phyloP scores from a whole-genome alignment of 37 sponge, comb jelly and placozoan genomes.

The Hormiphora californensis region DNA sequence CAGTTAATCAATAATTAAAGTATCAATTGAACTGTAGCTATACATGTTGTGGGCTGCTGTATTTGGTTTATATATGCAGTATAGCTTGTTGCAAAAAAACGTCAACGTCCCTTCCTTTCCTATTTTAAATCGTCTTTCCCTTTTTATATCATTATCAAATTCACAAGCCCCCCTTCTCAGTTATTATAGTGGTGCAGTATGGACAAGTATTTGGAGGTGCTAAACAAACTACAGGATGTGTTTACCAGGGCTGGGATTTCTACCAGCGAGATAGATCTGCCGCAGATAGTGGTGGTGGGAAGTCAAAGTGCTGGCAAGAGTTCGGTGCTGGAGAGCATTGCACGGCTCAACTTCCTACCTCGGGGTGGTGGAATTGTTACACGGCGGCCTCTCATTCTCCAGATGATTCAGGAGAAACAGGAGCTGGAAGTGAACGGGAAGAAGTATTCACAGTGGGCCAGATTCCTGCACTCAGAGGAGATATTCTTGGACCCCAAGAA shows the following conservation, averaged over 20 bases:
- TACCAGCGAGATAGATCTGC: constrained; percentile 79
- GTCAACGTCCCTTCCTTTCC: too few relatives aligned
- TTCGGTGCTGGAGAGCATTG: constrained; percentile 93
- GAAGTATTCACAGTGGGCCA: constrained; percentile 73
- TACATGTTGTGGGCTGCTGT: too few relatives aligned
- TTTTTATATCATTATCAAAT: too few relatives aligned
- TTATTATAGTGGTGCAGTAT: too few relatives aligned
- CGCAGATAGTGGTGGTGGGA: constrained; percentile 96
- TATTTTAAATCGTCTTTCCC: too few relatives aligned
- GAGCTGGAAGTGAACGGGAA: constrained; percentile 42
- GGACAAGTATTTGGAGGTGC: constrained; percentile 34
- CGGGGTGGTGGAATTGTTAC: constrained; percentile 91
- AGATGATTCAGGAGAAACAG: constrained; percentile 67
- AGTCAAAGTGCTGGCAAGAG: constrained; percentile 79
- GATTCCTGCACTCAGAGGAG: constrained; percentile 72
- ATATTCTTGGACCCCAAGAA: background rate
- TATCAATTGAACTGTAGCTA: too few relatives aligned
- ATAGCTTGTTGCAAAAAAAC: too few relatives aligned
- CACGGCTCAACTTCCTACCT: constrained; percentile 89
- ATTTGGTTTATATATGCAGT: too few relatives aligned
- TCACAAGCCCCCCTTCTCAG: too few relatives aligned
- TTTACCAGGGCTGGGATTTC: constrained; percentile 83
- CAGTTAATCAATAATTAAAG: too few relatives aligned
- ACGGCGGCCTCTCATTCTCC: constrained; percentile 86
- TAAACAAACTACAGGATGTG: constrained; percentile 98